Conservation (phyloP, 2,888 invertebrate genomes). For the Acleris holmiana region DNA sequence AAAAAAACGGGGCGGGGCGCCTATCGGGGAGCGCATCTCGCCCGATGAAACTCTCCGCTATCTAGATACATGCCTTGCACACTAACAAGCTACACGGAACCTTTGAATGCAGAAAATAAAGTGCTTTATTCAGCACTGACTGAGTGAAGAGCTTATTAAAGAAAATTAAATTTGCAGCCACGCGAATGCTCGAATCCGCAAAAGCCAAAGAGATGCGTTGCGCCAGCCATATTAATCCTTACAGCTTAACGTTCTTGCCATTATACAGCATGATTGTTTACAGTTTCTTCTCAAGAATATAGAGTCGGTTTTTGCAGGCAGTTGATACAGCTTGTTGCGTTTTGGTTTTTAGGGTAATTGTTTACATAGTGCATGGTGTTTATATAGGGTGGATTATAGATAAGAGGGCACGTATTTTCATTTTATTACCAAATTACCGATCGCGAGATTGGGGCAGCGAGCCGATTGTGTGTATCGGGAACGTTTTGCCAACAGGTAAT, state of each 20-base stretch:
- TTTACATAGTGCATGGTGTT: constrained; percentile 77
- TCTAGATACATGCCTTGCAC: constrained; percentile 77
- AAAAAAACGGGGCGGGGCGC: constrained; percentile 82
- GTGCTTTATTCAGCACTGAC: constrained; percentile 45
- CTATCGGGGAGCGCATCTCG: constrained; percentile 71
- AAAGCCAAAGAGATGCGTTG: constrained; percentile 56
- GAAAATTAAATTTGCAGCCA: constrained; percentile 82
- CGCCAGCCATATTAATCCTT: constrained; percentile 61
- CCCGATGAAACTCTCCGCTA: constrained; percentile 78
- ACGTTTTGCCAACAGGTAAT: constrained; percentile 78
- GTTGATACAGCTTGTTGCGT: constrained; percentile 48
- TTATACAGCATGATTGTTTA: constrained; percentile 41
- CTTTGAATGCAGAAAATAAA: constrained; percentile 46
- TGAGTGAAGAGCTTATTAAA: constrained; percentile 73
- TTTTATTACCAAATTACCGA: constrained; percentile 86
- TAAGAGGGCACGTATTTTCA: constrained; percentile 82
- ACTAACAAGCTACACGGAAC: constrained; percentile 45
- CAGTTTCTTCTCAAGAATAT: constrained; percentile 39
- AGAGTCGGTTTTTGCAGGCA: constrained; percentile 37
- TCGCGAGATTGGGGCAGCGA: constrained; percentile 68
- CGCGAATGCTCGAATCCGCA: constrained; percentile 75
- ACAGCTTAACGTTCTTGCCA: constrained; percentile 50
- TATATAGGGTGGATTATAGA: constrained; percentile 80
- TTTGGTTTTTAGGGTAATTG: constrained; percentile 53
- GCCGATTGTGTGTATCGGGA: constrained; percentile 75